Conservation (phyloP, 2,888 invertebrate genomes). For the Lobophora halterata region DNA sequence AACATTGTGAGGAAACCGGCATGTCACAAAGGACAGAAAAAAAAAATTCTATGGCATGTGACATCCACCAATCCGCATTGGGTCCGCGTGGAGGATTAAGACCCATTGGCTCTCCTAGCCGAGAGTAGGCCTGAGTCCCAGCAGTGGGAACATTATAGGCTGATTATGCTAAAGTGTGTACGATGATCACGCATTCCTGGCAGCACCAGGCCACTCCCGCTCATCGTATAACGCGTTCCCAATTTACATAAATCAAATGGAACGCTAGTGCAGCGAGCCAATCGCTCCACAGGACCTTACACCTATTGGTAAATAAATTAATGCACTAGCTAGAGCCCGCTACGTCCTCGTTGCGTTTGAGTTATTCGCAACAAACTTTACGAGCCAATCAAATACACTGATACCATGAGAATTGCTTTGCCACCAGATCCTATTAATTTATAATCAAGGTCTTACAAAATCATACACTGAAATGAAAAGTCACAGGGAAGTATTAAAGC, state of each 20-base stretch:
- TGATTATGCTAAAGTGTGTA: no score
- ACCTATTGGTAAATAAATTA: constrained; percentile 46
- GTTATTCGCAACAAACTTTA: constrained; percentile 23
- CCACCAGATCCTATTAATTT: constrained; percentile 8
- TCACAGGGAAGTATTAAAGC: no score
- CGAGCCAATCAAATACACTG: constrained; percentile 21
- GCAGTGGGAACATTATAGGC: no score
- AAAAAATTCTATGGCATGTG: no score
- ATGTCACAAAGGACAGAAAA: no score
- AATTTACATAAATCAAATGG: constrained; percentile 62
- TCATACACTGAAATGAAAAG: no score
- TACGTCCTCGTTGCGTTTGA: constrained; percentile 22
- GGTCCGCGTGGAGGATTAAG: no score
- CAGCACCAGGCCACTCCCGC: constrained; percentile 30
- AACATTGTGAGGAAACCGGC: no score
- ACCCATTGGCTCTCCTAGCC: no score
- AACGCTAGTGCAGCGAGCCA: constrained; percentile 36
- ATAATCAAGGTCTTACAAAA: no score
- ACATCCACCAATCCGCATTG: no score
- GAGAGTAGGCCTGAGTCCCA: no score
- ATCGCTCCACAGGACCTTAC: constrained; percentile 41
- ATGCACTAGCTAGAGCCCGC: constrained; percentile 25
- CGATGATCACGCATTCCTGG: constrained; percentile 40
- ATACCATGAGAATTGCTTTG: constrained; percentile 14
- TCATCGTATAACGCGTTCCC: constrained; percentile 43